Evolutionary conservation across 2,888 invertebrate species (phyloP), one percentile per base, ranked within the genome.

Genomic region (Epistrophe grossulariae): DNA sequence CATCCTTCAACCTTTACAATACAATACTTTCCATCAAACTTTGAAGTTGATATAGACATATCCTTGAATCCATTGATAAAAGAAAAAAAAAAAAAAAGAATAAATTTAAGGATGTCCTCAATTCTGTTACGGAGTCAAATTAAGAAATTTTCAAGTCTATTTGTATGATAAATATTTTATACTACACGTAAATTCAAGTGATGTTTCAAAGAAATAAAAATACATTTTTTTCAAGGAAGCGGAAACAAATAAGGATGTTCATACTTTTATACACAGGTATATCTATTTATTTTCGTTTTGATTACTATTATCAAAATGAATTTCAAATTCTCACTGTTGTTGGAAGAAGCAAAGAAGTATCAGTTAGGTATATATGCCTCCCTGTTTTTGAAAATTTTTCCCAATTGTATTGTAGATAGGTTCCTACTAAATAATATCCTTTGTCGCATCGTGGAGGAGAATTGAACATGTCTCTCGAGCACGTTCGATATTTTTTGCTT

Each of bases 301-400:
- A 73, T 79, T 62, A 73, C 73, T 68, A 79, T 59, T 19, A 70
- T 52, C 17, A 50, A 73, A 68, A 68, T 57, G 38, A 78, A 83
- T 60, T 79, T 79, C 35, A 68, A 79, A 48, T 79, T 70, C 73
- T 68, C 45, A 17, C 40, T 45, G 60, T 3, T 31, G 19, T 38
- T 78, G 52, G 59, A 40, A 73, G 66, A 82, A 31, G 48, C 60
- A 71, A 71, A 10, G 50, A 50, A 66, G 19, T 62, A 76, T 55
- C 70, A 43, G 50, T 52, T 76, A n/a, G n/a, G n/a, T n/a, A n/a
- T n/a, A n/a, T n/a, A 57, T 19, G 38, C 40, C 38, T 35, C 59
- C 35, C 17, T 59, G 19, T 15, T 59, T 6, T 38, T 17, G 4
- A 40, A 8, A 62, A 40, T 15, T 62, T 24, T 62, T 19, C 24